Base-by-base conservation (phyloP, 1,140 invertebrate genomes). In the Eumaeus atala region DNA sequence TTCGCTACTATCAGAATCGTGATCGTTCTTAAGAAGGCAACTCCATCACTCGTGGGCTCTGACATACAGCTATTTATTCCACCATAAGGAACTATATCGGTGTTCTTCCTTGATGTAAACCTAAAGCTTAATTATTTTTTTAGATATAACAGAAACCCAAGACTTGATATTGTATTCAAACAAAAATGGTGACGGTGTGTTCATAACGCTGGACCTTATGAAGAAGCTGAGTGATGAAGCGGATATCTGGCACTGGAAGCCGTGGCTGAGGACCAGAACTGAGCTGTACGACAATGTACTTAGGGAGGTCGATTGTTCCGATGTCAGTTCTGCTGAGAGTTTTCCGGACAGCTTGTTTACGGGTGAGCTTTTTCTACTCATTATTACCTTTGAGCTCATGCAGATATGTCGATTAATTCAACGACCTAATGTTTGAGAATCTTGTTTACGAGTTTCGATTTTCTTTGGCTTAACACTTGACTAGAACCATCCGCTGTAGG, bases 191-290 rank as follows among this genome's bases (percentile, higher is more conserved):
- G 64, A 74, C 11, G 54, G 57, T 1, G 68, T 81, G 12, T 74
- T 56, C 37, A 74, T 84, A 53, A 64, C 59, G 1, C 67, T 66
- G 28, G 67, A 81, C 11, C 59, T 86, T 16, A 64, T 77, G 67
- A 68, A 48, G 21, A 81, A 66, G 50, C 38, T 86, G 5, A 58
- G 62, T 1, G 66, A 70, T 12, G 78, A 86, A 50, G 17, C 62
- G 6, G 67, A 67, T 11, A 70, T 53, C 1, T 86, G 82, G 82
- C 82, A 86, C 48, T 79, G 75, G 74, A 79, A 56, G 16, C 82
- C 82, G 0, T 86, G 80, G 78, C 28, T 80, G n/a, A 54, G 72
- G 9, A 85, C 78, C 4, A 71, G 74, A 34, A 73, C 73, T 0
- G 66, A 65, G 48, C 51, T 74, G 0, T 12, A 62, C 0, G 71